Evolutionary conservation across 2,113 vertebrate genomes (phyloP), one percentile per base, ranked within the genome.

Genomic region (Sinocyclocheilus grahami): DNA sequence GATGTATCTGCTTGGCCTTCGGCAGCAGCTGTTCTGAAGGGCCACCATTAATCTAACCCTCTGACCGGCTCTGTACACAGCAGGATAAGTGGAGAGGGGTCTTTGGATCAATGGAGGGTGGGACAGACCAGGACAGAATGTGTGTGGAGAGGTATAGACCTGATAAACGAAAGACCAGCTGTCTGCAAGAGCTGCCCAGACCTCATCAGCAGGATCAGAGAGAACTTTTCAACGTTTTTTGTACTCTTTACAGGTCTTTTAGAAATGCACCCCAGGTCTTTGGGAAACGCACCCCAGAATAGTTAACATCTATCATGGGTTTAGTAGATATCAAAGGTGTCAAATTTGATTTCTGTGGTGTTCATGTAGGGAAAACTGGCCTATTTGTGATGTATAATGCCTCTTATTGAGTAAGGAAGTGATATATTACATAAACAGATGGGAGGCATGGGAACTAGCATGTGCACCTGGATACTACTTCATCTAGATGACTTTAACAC

Each of bases 1-100:
- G 78, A 37, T 24, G 46, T 62, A 51, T 22, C 63, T 74, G 18
- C 27, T 85, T 87, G 3, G 81, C 48, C 82, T 53, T 74, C 8
- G 30, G 88, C 78, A 78, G 88, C 86, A 87, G 88, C 82, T 87
- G 86, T n/a, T 83, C 42, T 82, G 22, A 78, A 63, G 78, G 76
- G 33, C 78, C 42, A 2, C 53, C 51, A 85, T 89, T 89, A 84
- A 82, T 75, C 74, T 82, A 82, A 85, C 72, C 55, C 53, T 58
- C 71, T 69, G 78, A 75, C 51, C 42, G 71, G 71, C 78, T 48
- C 81, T 58, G 55, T 67, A 37, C 27, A 42, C 33, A 39, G 76
- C 74, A 86, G 69, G 33, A 20, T 37, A 51, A 62, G 84, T 83
- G 77, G 55, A 82, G 60, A 82, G 42, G 46, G 63, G 86, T 51